These are phyloP conservation scores for Paraescarpia echinospica DNA, from an alignment of 1,140 invertebrate genomes.

Conservation along the genomic window DNA sequence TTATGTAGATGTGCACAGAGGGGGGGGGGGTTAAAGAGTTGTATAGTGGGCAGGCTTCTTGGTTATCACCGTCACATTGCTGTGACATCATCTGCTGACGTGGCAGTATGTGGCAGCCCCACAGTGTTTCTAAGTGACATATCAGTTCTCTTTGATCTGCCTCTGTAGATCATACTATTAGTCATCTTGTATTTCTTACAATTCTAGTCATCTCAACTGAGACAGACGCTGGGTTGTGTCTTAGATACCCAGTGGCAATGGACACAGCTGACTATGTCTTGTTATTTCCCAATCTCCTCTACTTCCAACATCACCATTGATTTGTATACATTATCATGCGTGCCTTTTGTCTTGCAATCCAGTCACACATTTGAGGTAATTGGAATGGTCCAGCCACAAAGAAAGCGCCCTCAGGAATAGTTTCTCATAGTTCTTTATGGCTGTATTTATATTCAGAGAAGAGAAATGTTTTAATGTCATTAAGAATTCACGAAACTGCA, in stretches of 20 bases:
- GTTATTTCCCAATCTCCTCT: not conserved
- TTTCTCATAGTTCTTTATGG: not conserved
- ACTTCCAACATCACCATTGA: not conserved
- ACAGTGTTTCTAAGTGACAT: not conserved
- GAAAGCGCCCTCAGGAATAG: not conserved
- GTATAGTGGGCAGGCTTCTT: not conserved
- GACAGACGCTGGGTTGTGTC: not conserved
- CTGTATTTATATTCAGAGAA: no score
- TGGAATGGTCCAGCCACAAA: not conserved
- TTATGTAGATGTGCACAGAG: not conserved
- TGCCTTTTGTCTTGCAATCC: not conserved
- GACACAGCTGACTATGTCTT: not conserved
- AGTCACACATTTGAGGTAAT: not conserved
- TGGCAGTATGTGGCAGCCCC: not conserved
- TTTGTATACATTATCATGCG: not conserved
- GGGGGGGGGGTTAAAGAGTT: not conserved
- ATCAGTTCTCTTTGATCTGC: not conserved
- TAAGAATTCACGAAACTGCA: no score
- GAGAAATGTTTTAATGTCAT: no score
- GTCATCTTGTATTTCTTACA: not conserved
- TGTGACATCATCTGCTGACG: not conserved
- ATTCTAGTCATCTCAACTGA: not conserved
- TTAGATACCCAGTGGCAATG: not conserved
- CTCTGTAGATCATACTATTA: no score
- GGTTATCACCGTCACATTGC: not conserved